Conservation (phyloP, 2,888 invertebrate species). For the Nomada ferruginata region DNA sequence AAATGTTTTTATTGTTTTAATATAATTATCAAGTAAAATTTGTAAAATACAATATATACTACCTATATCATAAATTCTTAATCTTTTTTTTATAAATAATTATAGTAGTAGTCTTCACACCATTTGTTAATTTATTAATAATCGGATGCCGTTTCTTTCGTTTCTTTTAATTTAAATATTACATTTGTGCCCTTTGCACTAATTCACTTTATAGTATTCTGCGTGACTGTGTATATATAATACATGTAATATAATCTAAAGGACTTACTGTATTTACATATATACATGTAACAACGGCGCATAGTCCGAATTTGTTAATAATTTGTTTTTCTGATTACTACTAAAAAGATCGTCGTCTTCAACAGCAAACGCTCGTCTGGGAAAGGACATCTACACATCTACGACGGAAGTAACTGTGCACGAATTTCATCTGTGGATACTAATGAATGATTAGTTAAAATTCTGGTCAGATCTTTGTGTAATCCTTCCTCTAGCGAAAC, state of each 20-base stretch:
- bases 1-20: slow-evolving; percentile 65
- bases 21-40: slow-evolving; percentile 82
- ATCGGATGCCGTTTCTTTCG: slow-evolving; percentile 77
- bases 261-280: slow-evolving; percentile 83
- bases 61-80: slow-evolving; percentile 82
- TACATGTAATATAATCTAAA: slow-evolving; percentile 82
- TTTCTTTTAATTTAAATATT: slow-evolving; percentile 81
- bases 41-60: slow-evolving; percentile 84
- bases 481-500: slow-evolving; percentile 41
- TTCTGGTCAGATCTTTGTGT: slow-evolving; percentile 68
- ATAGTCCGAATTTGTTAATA: slow-evolving; percentile 76
- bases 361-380: slow-evolving; percentile 57
- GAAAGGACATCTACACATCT: slow-evolving; percentile 59
- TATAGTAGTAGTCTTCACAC: slow-evolving; percentile 84
- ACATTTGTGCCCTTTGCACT: slow-evolving; percentile 84
- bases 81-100: slow-evolving; percentile 83
- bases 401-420: slow-evolving; percentile 62
- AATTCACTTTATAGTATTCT: slow-evolving; percentile 74
- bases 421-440: slow-evolving; percentile 49
- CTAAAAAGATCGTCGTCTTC: slow-evolving; percentile 55
- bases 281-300: slow-evolving; percentile 82
- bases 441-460: slow-evolving; percentile 63
- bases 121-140: slow-evolving; percentile 81
- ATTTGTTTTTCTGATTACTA: slow-evolving; percentile 57
- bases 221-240: slow-evolving; percentile 80